Evolutionary conservation across 1,140 invertebrate genomes (phyloP), one percentile per base, ranked within the genome.

Genomic region (Drosophila trapezifrons): DNA sequence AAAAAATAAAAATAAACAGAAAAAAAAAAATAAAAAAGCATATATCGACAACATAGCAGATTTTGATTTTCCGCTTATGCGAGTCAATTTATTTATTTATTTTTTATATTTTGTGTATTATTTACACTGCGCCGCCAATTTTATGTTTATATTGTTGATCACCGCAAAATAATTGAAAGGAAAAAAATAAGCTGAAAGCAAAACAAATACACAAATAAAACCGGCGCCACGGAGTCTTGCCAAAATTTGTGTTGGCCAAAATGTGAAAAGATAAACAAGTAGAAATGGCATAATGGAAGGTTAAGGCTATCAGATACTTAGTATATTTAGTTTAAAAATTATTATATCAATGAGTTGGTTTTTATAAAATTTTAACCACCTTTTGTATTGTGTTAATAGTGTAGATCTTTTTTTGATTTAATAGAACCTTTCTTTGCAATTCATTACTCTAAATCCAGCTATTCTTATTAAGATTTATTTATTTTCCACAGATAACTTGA

Each of bases 101-200:
- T 70, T 57, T 18, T n/a, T 25, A 32, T 51, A 8, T 18, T 20
- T 35, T 7, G 4, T 52, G 10, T 78, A 32, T 42, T 60, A 81
- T 75, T 84, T 84, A 73, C 65, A 58, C 81, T 87, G 79, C 70
- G 71, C 83, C 74, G 66, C 75, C 79, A 69, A 73, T 72, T 87
- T 86, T 51, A 75, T 73, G 73, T 75, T 81, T 77, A 56, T 59
- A 66, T 51, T 81, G 57, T 47, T 81, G 74, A 63, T 70, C 52
- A 57, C 45, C 47, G 47, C 51, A 86, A 78, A 71, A 67, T 86
- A 78, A 86, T 78, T 80, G 74, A 81, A 70, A 71, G 70, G 55
- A 52, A 74, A 52, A 52, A 27, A 42, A 76, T 29, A 66, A 49
- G 20, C 25, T 54, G n/a, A 43, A 54, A 62, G 57, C 46, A 72